Percentiles rank a stretch among this genome's conserved stretches.
phyloP scores from a whole-genome alignment of 2,797 vertebrate species.

The Tragopan temminckii region DNA sequence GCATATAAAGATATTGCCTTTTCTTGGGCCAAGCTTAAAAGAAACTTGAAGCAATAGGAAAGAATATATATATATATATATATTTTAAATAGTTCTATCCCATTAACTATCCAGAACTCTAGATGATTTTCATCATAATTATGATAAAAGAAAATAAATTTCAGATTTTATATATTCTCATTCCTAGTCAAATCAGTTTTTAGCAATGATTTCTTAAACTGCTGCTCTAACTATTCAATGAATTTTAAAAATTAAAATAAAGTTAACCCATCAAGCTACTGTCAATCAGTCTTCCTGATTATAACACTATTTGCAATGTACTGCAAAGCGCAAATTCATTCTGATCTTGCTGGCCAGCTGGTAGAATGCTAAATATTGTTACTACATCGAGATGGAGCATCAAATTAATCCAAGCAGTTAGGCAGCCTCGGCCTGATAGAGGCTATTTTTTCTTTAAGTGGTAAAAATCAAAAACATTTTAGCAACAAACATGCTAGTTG shows the following conservation, averaged over 20 bases:
- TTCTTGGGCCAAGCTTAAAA: not conserved
- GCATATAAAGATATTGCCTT: not conserved
- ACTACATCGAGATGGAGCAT: conserved; percentile 68
- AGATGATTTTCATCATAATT: not conserved
- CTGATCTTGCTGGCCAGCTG: conserved; percentile 53
- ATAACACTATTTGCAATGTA: conserved; percentile 57
- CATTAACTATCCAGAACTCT: not conserved
- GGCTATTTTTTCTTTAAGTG: conserved; percentile 72
- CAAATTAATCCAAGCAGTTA: conserved; percentile 76
- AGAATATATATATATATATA: too few species aligned
- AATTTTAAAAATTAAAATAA: conserved; percentile 65
- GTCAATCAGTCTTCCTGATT: conserved; percentile 56
- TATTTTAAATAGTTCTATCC: not conserved
- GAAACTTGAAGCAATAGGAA: not conserved
- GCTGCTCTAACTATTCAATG: conserved; percentile 20
- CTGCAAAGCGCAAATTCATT: conserved; percentile 71
- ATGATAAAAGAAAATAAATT: not conserved
- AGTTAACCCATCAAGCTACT: conserved; percentile 7
- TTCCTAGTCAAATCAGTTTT: not conserved
- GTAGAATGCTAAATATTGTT: conserved; percentile 67
- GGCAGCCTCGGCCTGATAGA: conserved; percentile 55
- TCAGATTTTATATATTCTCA: not conserved
- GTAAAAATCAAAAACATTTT: conserved; percentile 66
- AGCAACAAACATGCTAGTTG: conserved; percentile 54
- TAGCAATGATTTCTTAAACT: conserved; percentile 22